phyloP scores from a whole-genome alignment of 2,113 vertebrate species.

The Psittacus erithacus region DNA sequence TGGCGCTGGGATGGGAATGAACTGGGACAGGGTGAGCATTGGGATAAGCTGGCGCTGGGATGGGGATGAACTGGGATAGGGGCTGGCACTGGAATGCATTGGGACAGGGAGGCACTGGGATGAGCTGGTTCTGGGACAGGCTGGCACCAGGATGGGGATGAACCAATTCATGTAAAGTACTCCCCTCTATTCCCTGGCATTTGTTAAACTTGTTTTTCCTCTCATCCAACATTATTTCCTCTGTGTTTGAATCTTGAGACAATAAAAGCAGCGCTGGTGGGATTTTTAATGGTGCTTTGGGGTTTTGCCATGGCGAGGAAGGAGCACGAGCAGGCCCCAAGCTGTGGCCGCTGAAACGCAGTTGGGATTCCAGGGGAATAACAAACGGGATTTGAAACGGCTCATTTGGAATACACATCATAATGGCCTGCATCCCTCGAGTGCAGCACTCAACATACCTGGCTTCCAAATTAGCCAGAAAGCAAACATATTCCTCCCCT shows the following conservation, averaged over 20 bases:
- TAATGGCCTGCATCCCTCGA: background rate
- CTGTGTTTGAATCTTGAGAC: background rate
- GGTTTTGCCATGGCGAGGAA: background rate
- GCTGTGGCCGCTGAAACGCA: conserved; percentile 28
- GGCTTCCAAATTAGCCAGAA: background rate
- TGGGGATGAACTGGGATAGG: background rate
- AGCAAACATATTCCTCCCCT: background rate
- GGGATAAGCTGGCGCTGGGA: too few species aligned
- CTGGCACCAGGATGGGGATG: too few species aligned
- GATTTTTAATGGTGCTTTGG: background rate
- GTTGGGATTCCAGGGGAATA: background rate
- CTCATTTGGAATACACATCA: conserved; percentile 26
- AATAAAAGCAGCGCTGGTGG: background rate
- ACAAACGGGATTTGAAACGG: conserved; percentile 37
- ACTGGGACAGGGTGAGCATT: background rate
- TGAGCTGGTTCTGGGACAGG: background rate
- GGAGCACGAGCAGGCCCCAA: background rate
- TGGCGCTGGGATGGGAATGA: background rate
- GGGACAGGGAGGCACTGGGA: background rate
- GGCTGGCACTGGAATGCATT: too few species aligned
- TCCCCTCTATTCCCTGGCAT: background rate
- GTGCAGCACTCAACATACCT: background rate
- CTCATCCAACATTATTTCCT: background rate
- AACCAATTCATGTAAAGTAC: background rate
- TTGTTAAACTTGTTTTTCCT: background rate